phyloP scores from a whole-genome alignment of 35 echinoderm and acorn worm species.

The Lytechinus pictus region DNA sequence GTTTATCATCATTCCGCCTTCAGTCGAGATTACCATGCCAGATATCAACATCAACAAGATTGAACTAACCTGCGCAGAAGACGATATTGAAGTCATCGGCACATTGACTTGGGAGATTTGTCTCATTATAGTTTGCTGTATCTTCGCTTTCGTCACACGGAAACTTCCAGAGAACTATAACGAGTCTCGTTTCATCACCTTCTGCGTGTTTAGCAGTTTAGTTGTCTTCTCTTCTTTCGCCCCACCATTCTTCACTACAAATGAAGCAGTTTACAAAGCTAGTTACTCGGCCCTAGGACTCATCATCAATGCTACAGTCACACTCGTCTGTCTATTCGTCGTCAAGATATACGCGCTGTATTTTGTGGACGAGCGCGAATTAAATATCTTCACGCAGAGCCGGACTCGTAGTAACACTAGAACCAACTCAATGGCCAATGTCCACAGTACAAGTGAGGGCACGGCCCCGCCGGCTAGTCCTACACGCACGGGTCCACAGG shows the following conservation, averaged over 20 bases:
- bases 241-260: slow-evolving; percentile 84
- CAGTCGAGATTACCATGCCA: slow-evolving; percentile 60
- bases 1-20: slow-evolving; percentile 70
- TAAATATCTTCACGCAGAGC: slow-evolving; percentile 91
- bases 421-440: slow-evolving; percentile 54
- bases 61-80: slow-evolving; percentile 66
- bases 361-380: slow-evolving; percentile 89
- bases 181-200: slow-evolving; percentile 92
- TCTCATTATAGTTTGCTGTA: slow-evolving; percentile 82
- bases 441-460: slow-evolving; percentile 22
- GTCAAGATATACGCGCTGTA: slow-evolving; percentile 95
- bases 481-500: background rate
- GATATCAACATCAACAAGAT: slow-evolving; percentile 47
- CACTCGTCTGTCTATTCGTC: slow-evolving; percentile 85
- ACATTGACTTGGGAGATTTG: slow-evolving; percentile 76
- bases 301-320: slow-evolving; percentile 90
- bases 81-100: slow-evolving; percentile 64
- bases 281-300: slow-evolving; percentile 75
- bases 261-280: slow-evolving; percentile 74
- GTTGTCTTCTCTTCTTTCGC: slow-evolving; percentile 83
- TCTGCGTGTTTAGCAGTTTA: slow-evolving; percentile 87
- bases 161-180: slow-evolving; percentile 98
- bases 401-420: slow-evolving; percentile 77
- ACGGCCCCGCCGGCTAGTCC: background rate
- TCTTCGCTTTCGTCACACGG: slow-evolving; percentile 88